phyloP scores from a whole-genome alignment of 1,140 invertebrate genomes.

The Dendrolimus punctatus region DNA sequence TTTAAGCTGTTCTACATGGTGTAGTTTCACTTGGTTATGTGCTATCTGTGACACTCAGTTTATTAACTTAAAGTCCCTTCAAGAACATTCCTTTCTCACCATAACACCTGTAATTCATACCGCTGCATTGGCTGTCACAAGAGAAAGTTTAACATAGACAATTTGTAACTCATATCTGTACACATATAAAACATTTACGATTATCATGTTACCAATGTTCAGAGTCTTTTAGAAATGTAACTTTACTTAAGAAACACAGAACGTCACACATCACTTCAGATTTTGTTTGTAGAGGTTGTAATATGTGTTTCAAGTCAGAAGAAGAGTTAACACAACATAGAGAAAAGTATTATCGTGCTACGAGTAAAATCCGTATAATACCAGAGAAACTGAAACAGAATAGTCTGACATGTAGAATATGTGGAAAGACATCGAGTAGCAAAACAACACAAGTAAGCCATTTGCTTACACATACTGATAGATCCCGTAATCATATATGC shows the following conservation, averaged over 20 bases:
- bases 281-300: constrained; percentile 2
- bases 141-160: neutral
- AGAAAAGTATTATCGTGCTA: neutral
- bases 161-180: constrained; percentile 6
- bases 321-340: constrained; percentile 2
- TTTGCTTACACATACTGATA: neutral
- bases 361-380: neutral
- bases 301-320: neutral
- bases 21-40: too few species aligned
- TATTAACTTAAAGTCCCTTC: too few species aligned
- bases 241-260: too few species aligned
- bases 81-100: neutral
- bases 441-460: neutral
- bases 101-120: constrained; percentile 7
- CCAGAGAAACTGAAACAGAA: neutral
- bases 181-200: constrained; percentile 6
- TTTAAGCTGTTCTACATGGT: too few species aligned
- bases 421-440: constrained; percentile 1
- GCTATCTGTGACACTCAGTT: too few species aligned
- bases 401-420: constrained; percentile 6
- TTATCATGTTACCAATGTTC: constrained; percentile 4
- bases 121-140: constrained; percentile 6
- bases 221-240: too few species aligned
- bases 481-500: neutral
- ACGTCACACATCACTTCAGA: too few species aligned